A percentile compares a stretch with the other conserved stretches of the same genome.
Conservation (phyloP, 2,113 vertebrate species). For the Rhineura floridana region DNA sequence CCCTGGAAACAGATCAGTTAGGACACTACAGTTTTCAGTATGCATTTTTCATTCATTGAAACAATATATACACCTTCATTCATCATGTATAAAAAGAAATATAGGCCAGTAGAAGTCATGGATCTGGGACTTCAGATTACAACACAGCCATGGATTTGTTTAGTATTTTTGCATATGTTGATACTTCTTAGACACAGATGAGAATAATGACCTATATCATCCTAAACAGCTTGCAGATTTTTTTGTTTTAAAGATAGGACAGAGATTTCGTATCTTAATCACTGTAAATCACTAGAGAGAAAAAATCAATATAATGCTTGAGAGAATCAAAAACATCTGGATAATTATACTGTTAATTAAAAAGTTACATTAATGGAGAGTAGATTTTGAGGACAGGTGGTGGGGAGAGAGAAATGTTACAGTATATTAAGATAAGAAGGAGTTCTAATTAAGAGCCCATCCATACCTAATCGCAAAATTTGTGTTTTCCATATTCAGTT, state of each 20-base stretch:
- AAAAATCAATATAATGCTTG: background rate
- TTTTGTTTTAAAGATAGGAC: background rate
- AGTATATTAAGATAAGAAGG: background rate
- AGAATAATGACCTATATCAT: background rate
- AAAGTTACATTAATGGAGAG: background rate
- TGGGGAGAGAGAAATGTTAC: background rate
- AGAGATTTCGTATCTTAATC: background rate
- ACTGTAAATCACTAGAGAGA: background rate
- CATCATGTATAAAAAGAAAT: constrained; percentile 49
- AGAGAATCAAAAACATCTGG: background rate
- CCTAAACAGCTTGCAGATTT: background rate
- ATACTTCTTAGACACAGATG: too few species aligned
- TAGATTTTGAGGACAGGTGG: background rate
- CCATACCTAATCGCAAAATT: too few species aligned
- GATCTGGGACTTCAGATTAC: background rate
- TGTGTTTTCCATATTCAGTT: too few species aligned
- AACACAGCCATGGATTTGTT: background rate
- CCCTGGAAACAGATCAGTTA: constrained; percentile 74
- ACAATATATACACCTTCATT: constrained; percentile 50
- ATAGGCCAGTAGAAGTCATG: background rate
- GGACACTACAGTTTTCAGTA: constrained; percentile 55
- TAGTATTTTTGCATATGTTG: background rate
- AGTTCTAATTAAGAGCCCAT: background rate
- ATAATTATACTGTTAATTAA: background rate
- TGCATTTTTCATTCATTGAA: constrained; percentile 1